Percentiles rank a stretch among this genome's conserved stretches.
Evolutionary conservation across 2,797 vertebrate species (phyloP).

Genomic region (Betta splendens): DNA sequence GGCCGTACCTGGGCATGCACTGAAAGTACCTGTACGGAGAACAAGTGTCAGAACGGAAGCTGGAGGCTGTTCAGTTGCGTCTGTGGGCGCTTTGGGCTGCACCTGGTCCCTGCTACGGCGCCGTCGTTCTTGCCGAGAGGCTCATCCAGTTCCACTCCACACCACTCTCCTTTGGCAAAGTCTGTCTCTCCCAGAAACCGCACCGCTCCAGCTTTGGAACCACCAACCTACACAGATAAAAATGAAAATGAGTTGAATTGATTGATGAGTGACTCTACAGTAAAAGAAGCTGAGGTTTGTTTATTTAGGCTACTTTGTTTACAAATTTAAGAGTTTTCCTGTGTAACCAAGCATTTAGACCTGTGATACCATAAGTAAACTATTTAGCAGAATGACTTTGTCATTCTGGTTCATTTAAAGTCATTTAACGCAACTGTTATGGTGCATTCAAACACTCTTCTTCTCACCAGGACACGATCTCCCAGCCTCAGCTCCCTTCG

Average conservation of each 20-base stretch:
- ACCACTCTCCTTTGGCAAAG: slow-evolving; percentile 98
- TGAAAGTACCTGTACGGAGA: slow-evolving; percentile 89
- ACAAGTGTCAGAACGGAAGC: slow-evolving; percentile 19
- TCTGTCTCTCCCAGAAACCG: slow-evolving; percentile 95
- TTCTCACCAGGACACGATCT: slow-evolving; percentile 91
- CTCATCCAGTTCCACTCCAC: slow-evolving; percentile 95
- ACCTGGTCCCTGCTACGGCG: slow-evolving; percentile 94
- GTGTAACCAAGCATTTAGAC: too few relatives aligned
- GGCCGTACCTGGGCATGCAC: slow-evolving; percentile 92
- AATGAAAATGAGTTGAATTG: neutral
- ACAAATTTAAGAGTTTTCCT: too few relatives aligned
- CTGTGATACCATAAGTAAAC: too few relatives aligned
- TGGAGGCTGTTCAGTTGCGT: slow-evolving; percentile 71
- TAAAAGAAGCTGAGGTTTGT: too few relatives aligned
- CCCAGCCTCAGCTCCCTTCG: slow-evolving; percentile 91
- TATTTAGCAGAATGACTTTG: too few relatives aligned
- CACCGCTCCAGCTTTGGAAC: slow-evolving; percentile 94
- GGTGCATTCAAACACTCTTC: neutral
- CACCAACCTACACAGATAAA: slow-evolving; percentile 86
- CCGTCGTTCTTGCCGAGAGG: slow-evolving; percentile 97
- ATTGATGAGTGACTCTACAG: too few relatives aligned
- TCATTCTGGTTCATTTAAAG: too few relatives aligned
- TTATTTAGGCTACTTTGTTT: too few relatives aligned
- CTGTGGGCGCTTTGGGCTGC: slow-evolving; percentile 76
- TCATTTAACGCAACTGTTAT: too few relatives aligned